Percentiles rank a stretch among this genome's conserved stretches.
Conservation (phyloP, 2,888 invertebrate species). For the Phyllotreta striolata region DNA sequence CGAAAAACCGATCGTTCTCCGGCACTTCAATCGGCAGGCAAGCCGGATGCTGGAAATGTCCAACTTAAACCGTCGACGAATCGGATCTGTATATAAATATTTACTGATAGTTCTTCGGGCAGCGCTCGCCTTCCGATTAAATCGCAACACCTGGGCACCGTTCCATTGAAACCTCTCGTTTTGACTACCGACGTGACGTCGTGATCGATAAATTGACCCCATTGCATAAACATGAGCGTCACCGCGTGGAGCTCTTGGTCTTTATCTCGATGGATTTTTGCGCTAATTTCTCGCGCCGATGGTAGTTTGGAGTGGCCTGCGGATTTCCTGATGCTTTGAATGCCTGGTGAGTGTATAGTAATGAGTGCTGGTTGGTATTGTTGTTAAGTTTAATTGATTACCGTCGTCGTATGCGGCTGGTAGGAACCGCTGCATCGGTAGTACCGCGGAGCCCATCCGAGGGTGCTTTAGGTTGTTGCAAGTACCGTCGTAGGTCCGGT, state of each 20-base stretch:
- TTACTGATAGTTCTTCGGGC: constrained; percentile 70
- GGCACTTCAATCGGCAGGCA: constrained; percentile 84
- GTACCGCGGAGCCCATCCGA: constrained; percentile 83
- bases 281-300: constrained; percentile 79
- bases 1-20: constrained; percentile 75
- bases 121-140: constrained; percentile 69
- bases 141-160: constrained; percentile 80
- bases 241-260: constrained; percentile 72
- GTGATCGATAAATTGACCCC: constrained; percentile 92
- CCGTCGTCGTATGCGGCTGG: constrained; percentile 86
- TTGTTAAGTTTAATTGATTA: constrained; percentile 30
- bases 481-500: constrained; percentile 86
- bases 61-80: not conserved
- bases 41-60: constrained; percentile 77
- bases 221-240: constrained; percentile 86
- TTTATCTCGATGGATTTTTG: constrained; percentile 70
- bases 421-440: constrained; percentile 82
- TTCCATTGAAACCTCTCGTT: constrained; percentile 78
- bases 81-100: constrained; percentile 37
- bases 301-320: constrained; percentile 70
- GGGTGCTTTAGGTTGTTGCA: constrained; percentile 84
- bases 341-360: constrained; percentile 48
- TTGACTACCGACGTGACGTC: constrained; percentile 84
- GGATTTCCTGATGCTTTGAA: constrained; percentile 67
- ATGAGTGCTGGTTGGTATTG: constrained; percentile 16